Evolutionary conservation across 2,888 invertebrate genomes (phyloP).

Genomic region (Allophyes oxyacanthae): DNA sequence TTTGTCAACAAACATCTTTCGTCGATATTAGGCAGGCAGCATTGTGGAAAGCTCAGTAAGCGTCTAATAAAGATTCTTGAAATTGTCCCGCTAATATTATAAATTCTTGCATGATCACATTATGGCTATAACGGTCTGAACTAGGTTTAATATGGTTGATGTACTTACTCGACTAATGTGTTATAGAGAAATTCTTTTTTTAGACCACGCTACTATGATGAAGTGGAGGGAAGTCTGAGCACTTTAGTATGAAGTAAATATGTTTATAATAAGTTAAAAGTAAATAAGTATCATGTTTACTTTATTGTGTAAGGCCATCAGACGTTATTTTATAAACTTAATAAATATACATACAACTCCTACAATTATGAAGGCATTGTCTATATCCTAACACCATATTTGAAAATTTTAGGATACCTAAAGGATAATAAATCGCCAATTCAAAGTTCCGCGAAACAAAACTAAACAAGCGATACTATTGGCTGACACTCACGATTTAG

Average conservation of each 20-base stretch:
- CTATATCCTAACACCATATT: too few relatives aligned
- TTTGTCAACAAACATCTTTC: conserved; percentile 54
- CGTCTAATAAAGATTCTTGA: conserved; percentile 52
- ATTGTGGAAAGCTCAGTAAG: conserved; percentile 23
- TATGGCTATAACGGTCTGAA: conserved; percentile 56
- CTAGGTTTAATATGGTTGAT: conserved; percentile 60
- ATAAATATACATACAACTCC: too few relatives aligned
- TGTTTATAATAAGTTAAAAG: too few relatives aligned
- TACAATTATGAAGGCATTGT: too few relatives aligned
- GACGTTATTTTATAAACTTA: too few relatives aligned
- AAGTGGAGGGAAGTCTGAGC: too few relatives aligned
- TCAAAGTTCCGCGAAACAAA: conserved; percentile 35
- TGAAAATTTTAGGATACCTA: conserved; percentile 4
- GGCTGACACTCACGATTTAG: conserved; percentile 44
- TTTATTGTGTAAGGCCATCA: too few relatives aligned
- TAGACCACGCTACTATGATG: neutral
- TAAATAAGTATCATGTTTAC: too few relatives aligned
- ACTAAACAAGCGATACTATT: conserved; percentile 30
- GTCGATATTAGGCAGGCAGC: conserved; percentile 27
- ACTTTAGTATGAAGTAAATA: too few relatives aligned
- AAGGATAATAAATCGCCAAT: conserved; percentile 17
- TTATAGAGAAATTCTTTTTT: conserved; percentile 59
- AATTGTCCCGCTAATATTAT: conserved; percentile 56
- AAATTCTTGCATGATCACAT: conserved; percentile 62
- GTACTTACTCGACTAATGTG: conserved; percentile 55